Base-by-base conservation (phyloP, 2,113 vertebrate species). In the Labrus mixtus region DNA sequence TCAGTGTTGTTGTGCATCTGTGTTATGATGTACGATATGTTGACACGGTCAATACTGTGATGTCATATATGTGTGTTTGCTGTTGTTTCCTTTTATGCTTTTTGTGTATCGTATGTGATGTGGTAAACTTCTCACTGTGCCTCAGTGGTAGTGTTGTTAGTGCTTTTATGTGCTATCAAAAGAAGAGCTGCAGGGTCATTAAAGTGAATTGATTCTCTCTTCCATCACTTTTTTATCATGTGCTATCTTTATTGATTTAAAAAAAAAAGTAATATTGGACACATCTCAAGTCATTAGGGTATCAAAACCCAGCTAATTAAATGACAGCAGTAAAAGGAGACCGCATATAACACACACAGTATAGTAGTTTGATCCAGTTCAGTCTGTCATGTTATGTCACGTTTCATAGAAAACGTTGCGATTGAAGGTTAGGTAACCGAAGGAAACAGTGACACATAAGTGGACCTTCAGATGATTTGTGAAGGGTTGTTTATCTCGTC, bases 401-500 rank as follows among this genome's bases (percentile, higher is more conserved):
- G 56, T 72, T 73, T 36, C 69, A 73, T 23, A n/a, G 6, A 51
- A 19, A 54, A 20, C 17, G 36, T 9, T 16, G 29, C 3, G 22
- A 45, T 13, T 13, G 46, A 17, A 8, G 16, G 46, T 17, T 8
- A 36, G 62, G 33, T 29, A 51, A 19, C 8, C 57, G 6, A 16
- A 19, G 46, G 16, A 48, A 48, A 48, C 46, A 48, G 16, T 48
- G 66, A 51, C 51, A 63, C 29, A n/a, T 66, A 68, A 64, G 51
- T 53, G 46, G 74, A 78, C 71, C 54, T 11, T 45, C 3, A 58
- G 22, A 50, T 29, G 16, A 59, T 76, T 60, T 77, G 11, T 39
- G 23, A 22, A 10, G 61, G 68, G 79, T 81, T 78, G 77, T 81
- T 83, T 73, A 74, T 83, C 60, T 66, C 72, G 67, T 79, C 50